A percentile compares a stretch with the other conserved stretches of the same genome.
Conservation (phyloP, 2,113 vertebrate species). For the Saimiri boliviensis region DNA sequence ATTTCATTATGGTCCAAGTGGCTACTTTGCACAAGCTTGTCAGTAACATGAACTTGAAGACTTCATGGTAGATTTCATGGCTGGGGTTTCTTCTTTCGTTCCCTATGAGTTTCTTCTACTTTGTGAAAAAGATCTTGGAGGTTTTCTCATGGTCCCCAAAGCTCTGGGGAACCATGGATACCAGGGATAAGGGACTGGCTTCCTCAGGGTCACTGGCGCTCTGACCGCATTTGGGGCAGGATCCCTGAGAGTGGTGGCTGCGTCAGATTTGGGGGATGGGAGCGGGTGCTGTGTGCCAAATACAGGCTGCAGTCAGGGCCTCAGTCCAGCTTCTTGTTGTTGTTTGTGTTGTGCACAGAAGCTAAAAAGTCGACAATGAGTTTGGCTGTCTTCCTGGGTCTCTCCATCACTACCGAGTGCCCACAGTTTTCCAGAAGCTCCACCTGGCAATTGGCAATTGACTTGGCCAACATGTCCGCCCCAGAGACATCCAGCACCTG, state of each 20-base stretch:
- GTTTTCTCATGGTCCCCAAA: constrained; percentile 58
- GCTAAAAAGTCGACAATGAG: constrained; percentile 91
- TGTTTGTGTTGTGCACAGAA: constrained; percentile 84
- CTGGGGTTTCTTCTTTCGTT: constrained; percentile 65
- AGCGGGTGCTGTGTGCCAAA: background rate
- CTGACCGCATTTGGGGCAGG: constrained; percentile 69
- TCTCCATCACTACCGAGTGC: constrained; percentile 93
- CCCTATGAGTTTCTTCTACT: constrained; percentile 71
- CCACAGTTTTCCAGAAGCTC: constrained; percentile 94
- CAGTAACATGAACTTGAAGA: constrained; percentile 52
- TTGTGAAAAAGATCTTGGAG: constrained; percentile 75
- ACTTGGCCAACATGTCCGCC: constrained; percentile 84
- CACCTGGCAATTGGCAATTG: constrained; percentile 87
- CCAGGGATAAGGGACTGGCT: constrained; percentile 65
- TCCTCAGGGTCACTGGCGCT: constrained; percentile 84
- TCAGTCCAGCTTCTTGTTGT: constrained; percentile 90
- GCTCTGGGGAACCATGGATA: constrained; percentile 67
- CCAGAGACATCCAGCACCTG: constrained; percentile 96
- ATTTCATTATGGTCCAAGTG: constrained; percentile 10
- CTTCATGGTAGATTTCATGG: constrained; percentile 55
- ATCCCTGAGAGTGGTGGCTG: constrained; percentile 85
- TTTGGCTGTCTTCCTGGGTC: constrained; percentile 91
- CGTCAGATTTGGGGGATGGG: constrained; percentile 67
- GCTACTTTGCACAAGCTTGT: constrained; percentile 31
- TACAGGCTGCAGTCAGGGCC: background rate